phyloP scores from a whole-genome alignment of 2,113 vertebrate species.

The Pagrus major region DNA sequence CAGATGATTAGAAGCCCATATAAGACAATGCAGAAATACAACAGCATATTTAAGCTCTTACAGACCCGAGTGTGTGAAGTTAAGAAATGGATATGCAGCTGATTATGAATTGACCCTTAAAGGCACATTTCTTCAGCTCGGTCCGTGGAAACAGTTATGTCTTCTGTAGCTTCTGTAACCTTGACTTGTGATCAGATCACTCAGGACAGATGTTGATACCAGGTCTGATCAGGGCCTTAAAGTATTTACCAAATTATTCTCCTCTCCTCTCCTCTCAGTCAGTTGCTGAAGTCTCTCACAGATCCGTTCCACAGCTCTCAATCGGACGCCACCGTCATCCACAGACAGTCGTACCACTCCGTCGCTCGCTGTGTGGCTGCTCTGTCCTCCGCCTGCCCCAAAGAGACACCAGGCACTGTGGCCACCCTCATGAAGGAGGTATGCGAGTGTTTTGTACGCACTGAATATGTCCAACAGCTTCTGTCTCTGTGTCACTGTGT shows the following conservation, averaged over 20 bases:
- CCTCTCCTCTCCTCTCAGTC: slow-evolving; percentile 24
- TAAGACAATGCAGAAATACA: neutral
- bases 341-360: slow-evolving; percentile 90
- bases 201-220: no score
- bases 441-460: neutral
- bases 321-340: slow-evolving; percentile 60
- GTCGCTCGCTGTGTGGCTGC: slow-evolving; percentile 91
- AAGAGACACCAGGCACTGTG: slow-evolving; percentile 85
- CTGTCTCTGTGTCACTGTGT: neutral
- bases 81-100: slow-evolving; percentile 9
- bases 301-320: slow-evolving; percentile 79
- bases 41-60: neutral
- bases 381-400: slow-evolving; percentile 86
- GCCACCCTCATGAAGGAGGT: slow-evolving; percentile 87
- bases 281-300: slow-evolving; percentile 88
- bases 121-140: no score
- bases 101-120: no score
- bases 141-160: neutral
- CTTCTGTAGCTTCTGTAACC: neutral
- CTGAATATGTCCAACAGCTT: no score
- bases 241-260: no score
- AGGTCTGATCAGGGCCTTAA: no score
- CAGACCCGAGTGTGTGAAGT: neutral
- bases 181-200: no score
- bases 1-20: slow-evolving; percentile 3